Evolutionary conservation across 2,113 vertebrate genomes (phyloP).

Genomic region (Cercopithecus mona): DNA sequence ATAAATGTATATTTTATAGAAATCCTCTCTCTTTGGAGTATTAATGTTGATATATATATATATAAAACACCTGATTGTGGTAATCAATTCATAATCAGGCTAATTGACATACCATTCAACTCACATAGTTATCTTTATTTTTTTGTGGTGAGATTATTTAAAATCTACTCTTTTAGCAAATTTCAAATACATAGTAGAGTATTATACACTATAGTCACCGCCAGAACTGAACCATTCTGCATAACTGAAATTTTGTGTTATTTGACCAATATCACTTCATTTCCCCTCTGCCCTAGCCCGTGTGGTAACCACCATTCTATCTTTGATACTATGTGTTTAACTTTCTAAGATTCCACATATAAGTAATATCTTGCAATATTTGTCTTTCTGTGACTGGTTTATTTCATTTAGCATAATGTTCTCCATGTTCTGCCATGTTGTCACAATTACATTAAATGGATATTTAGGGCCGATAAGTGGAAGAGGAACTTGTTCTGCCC

Average conservation of each 20-base stretch:
- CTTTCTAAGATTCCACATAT: neutral
- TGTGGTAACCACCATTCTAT: neutral
- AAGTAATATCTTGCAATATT: neutral
- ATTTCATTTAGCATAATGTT: neutral
- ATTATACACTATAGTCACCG: neutral
- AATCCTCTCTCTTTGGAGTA: no score
- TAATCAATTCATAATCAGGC: neutral
- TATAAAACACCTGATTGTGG: no score
- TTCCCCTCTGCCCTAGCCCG: fast-evolving
- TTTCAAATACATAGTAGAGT: neutral
- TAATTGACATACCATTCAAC: neutral
- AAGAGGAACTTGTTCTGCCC: neutral
- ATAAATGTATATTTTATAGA: no score
- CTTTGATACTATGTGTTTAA: no score
- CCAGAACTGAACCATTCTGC: neutral
- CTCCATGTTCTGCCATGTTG: neutral
- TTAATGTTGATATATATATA: no score
- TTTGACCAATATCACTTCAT: neutral
- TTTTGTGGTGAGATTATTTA: neutral
- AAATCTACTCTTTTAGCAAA: neutral
- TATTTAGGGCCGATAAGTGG: neutral
- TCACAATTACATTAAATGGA: neutral
- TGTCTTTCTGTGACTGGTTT: neutral
- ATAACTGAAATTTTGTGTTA: no score
- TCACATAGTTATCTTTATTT: neutral